A percentile compares a stretch with the other conserved stretches of the same genome.
phyloP scores from a whole-genome alignment of 2,888 invertebrate genomes.

The Epiblema foenella region DNA sequence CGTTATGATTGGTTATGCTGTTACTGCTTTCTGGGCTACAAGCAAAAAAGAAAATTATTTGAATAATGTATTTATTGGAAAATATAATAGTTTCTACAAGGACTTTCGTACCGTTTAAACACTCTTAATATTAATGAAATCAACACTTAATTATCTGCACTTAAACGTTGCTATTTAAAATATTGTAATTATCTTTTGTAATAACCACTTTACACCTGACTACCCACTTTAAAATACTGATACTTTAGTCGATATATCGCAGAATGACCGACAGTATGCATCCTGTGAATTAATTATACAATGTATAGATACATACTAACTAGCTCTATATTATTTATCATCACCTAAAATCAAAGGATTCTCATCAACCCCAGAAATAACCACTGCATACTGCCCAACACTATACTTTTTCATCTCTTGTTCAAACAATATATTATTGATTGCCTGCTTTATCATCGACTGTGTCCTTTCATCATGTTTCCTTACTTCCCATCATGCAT shows the following conservation, averaged over 20 bases:
- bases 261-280: not conserved
- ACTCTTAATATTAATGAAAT: slow-evolving; percentile 3
- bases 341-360: slow-evolving; percentile 67
- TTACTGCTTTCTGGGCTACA: not conserved
- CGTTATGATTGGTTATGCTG: not conserved
- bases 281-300: not conserved
- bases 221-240: not conserved
- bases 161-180: not conserved
- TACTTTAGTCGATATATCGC: not conserved
- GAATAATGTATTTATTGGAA: not conserved
- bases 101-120: not conserved
- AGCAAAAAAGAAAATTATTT: not conserved
- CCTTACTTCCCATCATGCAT: too few species aligned
- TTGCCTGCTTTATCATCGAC: slow-evolving; percentile 78
- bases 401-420: slow-evolving; percentile 79
- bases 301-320: not conserved
- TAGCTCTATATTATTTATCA: slow-evolving; percentile 4
- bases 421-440: slow-evolving; percentile 77
- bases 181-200: too few species aligned
- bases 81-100: not conserved
- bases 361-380: slow-evolving; percentile 61
- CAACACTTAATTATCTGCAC: not conserved
- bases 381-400: slow-evolving; percentile 60
- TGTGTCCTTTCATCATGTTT: slow-evolving; percentile 77
- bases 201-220: too few species aligned